These are phyloP conservation scores for Stenodema calcarata DNA, from an alignment of 2,888 invertebrate species.

Conservation along the genomic window DNA sequence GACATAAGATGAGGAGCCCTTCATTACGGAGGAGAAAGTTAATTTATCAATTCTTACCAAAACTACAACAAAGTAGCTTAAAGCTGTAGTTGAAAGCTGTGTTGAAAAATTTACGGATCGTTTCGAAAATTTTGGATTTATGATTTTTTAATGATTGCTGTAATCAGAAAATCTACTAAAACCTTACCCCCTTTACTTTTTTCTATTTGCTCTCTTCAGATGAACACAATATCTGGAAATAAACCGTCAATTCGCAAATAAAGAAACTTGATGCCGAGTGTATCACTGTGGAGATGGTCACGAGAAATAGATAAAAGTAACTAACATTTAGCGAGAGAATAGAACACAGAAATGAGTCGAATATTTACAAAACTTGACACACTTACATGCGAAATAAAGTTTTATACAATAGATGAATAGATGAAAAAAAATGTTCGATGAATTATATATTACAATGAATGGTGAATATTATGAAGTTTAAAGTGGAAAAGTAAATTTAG, in stretches of 20 bases:
- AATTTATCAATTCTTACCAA: too few relatives aligned
- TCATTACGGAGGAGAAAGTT: too few relatives aligned
- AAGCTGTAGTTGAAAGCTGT: too few relatives aligned
- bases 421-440: background rate
- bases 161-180: too few relatives aligned
- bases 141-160: too few relatives aligned
- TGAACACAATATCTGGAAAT: too few relatives aligned
- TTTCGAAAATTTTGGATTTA: too few relatives aligned
- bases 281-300: background rate
- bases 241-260: background rate
- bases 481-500: background rate
- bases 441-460: background rate
- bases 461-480: background rate
- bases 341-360: background rate
- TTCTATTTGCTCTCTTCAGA: too few relatives aligned
- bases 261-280: background rate
- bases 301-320: slow-evolving; percentile 9
- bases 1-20: too few relatives aligned
- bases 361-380: background rate
- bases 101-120: too few relatives aligned
- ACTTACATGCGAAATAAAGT: background rate
- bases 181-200: too few relatives aligned
- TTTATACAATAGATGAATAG: background rate
- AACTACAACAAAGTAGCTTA: too few relatives aligned
- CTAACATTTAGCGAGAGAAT: background rate